These are phyloP conservation scores for Chelonoidis abingdonii DNA, from an alignment of 2,113 vertebrate genomes.

Conservation along the genomic window DNA sequence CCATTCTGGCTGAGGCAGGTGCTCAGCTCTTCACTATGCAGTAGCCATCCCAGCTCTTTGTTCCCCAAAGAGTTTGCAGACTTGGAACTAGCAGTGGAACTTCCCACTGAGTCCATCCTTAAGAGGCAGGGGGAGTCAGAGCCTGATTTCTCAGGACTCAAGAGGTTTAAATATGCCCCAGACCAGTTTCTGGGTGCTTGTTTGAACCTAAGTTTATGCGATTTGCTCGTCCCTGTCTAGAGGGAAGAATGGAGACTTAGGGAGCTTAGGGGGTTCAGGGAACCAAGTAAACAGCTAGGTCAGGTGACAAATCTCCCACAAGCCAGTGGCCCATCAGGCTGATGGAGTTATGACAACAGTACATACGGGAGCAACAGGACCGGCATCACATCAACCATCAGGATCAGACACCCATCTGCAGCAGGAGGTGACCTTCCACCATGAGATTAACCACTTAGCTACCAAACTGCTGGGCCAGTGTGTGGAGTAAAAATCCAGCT, in stretches of 20 bases:
- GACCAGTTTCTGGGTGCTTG: background rate
- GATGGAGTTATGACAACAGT: background rate
- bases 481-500: background rate
- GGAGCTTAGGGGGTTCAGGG: background rate
- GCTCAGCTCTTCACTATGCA: too few species aligned
- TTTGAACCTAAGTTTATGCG: background rate
- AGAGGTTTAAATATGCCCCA: background rate
- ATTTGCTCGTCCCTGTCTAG: background rate
- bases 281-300: background rate
- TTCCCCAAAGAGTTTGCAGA: too few species aligned
- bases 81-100: background rate
- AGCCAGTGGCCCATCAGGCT: background rate
- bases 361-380: background rate
- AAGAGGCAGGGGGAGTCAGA: fast-evolving
- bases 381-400: background rate
- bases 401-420: background rate
- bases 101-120: background rate
- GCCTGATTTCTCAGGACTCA: background rate
- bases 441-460: background rate
- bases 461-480: background rate
- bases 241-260: background rate
- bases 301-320: background rate
- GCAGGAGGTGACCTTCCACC: background rate
- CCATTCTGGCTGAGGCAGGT: background rate
- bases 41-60: too few species aligned